Conservation (phyloP, 2,888 invertebrate genomes). For the Thecocarcelia acutangulata region DNA sequence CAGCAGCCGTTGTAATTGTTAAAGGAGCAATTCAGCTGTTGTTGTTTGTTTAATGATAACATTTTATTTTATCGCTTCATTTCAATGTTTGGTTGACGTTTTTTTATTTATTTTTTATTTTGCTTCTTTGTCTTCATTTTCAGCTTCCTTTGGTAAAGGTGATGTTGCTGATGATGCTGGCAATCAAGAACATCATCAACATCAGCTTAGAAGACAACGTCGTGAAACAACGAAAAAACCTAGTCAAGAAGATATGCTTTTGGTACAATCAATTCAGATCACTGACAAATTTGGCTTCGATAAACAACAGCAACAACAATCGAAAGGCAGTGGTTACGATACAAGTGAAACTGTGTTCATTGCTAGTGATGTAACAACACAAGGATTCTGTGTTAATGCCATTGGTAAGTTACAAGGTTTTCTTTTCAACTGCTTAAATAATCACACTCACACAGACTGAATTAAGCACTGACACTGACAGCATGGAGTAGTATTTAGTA, state of each 20-base stretch:
- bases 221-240: conserved; percentile 79
- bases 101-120: conserved; percentile 48
- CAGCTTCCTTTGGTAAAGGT: conserved; percentile 54
- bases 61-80: conserved; percentile 72
- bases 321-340: conserved; percentile 81
- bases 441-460: conserved; percentile 29
- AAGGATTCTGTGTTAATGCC: conserved; percentile 81
- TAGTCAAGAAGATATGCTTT: conserved; percentile 89
- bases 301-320: conserved; percentile 83
- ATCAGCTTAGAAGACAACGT: conserved; percentile 69
- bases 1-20: conserved; percentile 50
- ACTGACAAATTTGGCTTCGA: conserved; percentile 95
- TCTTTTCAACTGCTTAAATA: conserved; percentile 15
- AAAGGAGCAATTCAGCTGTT: conserved; percentile 55
- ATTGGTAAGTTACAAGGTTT: conserved; percentile 77
- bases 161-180: conserved; percentile 43
- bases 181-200: conserved; percentile 56
- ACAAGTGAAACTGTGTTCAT: conserved; percentile 88
- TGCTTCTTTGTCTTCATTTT: conserved; percentile 39
- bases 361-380: conserved; percentile 83
- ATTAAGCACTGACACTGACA: conserved; percentile 43
- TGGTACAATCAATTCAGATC: conserved; percentile 95
- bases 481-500: conserved; percentile 41
- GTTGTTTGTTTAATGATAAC: conserved; percentile 70
- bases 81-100: conserved; percentile 54